These are phyloP conservation scores for Adoxophyes honmai DNA, from an alignment of 1,140 invertebrate genomes.

Conservation along the genomic window DNA sequence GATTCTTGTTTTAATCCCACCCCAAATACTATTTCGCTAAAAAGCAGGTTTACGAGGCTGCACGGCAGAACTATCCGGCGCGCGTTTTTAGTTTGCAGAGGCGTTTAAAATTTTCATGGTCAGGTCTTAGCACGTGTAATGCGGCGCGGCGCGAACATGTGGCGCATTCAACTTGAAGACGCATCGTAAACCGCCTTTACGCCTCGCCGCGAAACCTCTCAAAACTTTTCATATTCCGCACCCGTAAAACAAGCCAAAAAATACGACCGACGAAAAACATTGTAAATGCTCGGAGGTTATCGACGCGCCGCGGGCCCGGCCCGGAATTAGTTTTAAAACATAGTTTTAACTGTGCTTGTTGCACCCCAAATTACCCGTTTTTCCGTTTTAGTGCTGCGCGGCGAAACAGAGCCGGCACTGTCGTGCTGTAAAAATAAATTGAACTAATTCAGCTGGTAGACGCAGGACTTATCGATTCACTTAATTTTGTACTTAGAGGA, in stretches of 20 bases:
- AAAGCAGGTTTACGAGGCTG: conserved; percentile 30
- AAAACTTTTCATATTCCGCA: conserved; percentile 75
- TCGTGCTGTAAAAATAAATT: conserved; percentile 43
- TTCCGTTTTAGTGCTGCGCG: conserved; percentile 35
- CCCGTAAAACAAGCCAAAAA: conserved; percentile 71
- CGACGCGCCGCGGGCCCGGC: conserved; percentile 48
- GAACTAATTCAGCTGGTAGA: conserved; percentile 37
- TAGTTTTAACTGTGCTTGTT: conserved; percentile 65
- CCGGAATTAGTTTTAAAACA: conserved; percentile 71
- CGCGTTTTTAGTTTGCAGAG: conserved; percentile 55
- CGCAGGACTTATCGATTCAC: conserved; percentile 34
- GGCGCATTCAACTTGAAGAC: conserved; percentile 69
- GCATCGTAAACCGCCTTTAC: conserved; percentile 75
- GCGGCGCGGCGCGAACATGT: conserved; percentile 62
- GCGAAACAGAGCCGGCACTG: conserved; percentile 17
- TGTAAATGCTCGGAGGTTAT: conserved; percentile 70
- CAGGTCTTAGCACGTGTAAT: conserved; percentile 68
- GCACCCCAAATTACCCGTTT: conserved; percentile 57
- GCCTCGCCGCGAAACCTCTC: conserved; percentile 66
- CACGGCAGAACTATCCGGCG: conserved; percentile 17
- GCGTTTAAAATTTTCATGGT: conserved; percentile 74
- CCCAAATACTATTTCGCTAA: conserved; percentile 26
- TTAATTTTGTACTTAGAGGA: conserved; percentile 21
- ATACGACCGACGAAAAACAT: conserved; percentile 75
- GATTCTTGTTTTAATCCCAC: conserved; percentile 40